Percentiles rank a stretch among this genome's conserved stretches.
phyloP scores from a whole-genome alignment of 2,888 invertebrate species.

The Rhimphoctona megacephalus region DNA sequence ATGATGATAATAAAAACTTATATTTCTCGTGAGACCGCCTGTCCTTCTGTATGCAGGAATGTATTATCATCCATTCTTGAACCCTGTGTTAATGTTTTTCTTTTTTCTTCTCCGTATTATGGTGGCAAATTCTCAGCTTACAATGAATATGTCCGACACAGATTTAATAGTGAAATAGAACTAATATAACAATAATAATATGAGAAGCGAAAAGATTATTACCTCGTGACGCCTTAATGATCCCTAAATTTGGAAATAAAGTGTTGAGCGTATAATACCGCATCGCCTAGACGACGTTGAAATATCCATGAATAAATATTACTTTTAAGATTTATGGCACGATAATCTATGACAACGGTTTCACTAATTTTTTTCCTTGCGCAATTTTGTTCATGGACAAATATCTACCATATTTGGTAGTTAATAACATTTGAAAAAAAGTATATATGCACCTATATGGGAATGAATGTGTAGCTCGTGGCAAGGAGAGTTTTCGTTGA shows the following conservation, averaged over 20 bases:
- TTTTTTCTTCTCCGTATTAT: neutral
- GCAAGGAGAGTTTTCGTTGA: neutral
- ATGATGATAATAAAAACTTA: neutral
- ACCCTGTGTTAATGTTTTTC: neutral
- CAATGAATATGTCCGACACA: neutral
- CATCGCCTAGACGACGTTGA: neutral
- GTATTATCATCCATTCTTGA: constrained; percentile 1
- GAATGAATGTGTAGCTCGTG: neutral
- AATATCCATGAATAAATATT: constrained; percentile 2
- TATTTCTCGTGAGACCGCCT: neutral
- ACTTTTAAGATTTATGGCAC: neutral
- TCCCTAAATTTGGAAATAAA: neutral
- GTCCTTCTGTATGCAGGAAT: neutral
- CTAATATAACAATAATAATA: constrained; percentile 6
- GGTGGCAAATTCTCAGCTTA: neutral
- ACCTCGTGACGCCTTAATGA: neutral
- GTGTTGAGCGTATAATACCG: neutral
- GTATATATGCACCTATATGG: neutral
- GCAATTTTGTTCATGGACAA: neutral
- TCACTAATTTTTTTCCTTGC: neutral
- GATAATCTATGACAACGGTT: neutral
- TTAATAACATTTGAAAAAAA: neutral
- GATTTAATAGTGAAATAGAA: neutral
- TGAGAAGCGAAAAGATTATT: neutral
- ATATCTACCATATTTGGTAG: neutral